Conservation (phyloP, 2,797 vertebrate genomes). For the Megaceryle alcyon region DNA sequence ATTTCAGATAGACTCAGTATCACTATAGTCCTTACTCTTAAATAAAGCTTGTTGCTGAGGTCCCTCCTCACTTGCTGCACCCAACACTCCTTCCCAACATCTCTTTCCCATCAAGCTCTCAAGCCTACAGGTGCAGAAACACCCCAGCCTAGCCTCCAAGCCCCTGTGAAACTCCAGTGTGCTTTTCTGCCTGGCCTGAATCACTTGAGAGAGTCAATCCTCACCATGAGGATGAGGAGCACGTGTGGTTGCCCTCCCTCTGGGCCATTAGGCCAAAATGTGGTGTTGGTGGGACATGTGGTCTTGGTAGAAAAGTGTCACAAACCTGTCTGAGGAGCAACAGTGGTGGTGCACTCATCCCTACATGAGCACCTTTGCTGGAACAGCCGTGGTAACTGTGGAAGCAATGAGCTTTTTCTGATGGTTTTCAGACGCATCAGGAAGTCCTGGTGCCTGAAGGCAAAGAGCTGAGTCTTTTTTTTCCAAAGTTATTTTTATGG, state of each 20-base stretch:
- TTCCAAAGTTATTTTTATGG: background rate
- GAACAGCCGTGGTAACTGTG: background rate
- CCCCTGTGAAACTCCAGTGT: background rate
- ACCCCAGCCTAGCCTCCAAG: background rate
- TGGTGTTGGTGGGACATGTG: background rate
- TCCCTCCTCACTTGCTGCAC: background rate
- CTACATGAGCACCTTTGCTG: accelerated
- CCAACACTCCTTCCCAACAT: background rate
- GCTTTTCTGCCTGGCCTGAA: background rate
- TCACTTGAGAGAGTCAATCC: background rate
- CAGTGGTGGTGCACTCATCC: background rate
- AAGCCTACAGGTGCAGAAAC: background rate
- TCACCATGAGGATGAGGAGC: background rate
- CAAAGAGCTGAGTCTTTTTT: background rate
- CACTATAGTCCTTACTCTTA: background rate
- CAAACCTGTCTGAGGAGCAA: background rate
- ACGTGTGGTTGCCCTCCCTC: background rate
- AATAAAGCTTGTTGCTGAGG: background rate
- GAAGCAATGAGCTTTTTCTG: background rate
- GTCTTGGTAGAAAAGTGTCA: background rate
- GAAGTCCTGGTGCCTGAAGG: background rate
- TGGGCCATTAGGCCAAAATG: background rate
- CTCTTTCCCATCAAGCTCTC: background rate
- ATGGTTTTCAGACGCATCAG: background rate
- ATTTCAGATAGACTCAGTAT: background rate